Evolutionary conservation across 1,140 invertebrate genomes (phyloP), one percentile per base, ranked within the genome.

Genomic region (Parapsyche elsis): DNA sequence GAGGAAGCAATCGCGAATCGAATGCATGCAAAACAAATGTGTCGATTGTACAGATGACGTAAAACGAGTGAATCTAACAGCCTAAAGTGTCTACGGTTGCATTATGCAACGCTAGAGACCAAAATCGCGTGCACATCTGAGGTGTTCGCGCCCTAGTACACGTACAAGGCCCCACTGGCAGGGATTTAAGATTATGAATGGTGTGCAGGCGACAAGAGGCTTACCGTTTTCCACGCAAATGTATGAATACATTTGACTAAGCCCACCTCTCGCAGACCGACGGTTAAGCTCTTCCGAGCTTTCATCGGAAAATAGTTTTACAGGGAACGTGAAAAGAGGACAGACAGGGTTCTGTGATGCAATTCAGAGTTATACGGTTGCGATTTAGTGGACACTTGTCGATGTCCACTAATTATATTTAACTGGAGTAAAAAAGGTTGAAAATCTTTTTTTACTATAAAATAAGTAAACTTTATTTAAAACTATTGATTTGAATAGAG

Each of bases 181-280:
- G 10, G 64, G 64, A 67, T 67, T 67, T 67, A 67, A 67, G 64
- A 67, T 67, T 67, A 67, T 67, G 64, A 67, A 67, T 67, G 64
- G 64, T 67, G 26, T 67, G 26, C 64, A 30, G 64, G 64, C 64
- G 64, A 67, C 64, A 67, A 67, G 64, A 67, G 64, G 64, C 64
- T 67, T 67, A 67, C 21, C 24, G 64, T 23, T 67, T 67, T 23
- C 24, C 23, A 19, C 64, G 64, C 64, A 26, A 24, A 67, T 67
- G 64, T 67, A 67, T 67, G 64, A 67, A 67, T 67, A 67, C 64
- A 67, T 67, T 67, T 67, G 64, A 67, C 64, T 67, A 61, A 61
- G 57, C 57, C 16, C 57, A 9, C 14, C 14, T 1, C 7, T 38
- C 30, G 30, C 30, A 38, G 30, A 38, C 30, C 30, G n/a, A 61